Evolutionary conservation across 2,797 vertebrate species (phyloP), one percentile per base, ranked within the genome.

Genomic region (Channallabes apus): DNA sequence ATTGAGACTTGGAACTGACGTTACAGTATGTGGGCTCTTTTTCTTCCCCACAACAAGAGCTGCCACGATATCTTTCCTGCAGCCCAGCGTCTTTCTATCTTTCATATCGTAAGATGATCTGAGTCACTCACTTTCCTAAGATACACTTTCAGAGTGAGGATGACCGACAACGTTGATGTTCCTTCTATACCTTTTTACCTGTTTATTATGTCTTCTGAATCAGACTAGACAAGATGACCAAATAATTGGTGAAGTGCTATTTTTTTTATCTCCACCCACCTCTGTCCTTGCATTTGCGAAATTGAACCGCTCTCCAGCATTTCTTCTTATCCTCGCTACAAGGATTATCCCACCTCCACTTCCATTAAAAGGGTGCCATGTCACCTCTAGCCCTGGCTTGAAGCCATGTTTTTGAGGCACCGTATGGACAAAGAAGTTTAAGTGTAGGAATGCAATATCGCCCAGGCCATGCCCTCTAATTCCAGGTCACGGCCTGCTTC

Each of bases 401-500:
- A 92, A 89, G 87, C 88, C 81, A 82, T 18, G 38, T 88, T 89
- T 88, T 88, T 77, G 61, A 12, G 87, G 84, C 71, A 32, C 22
- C 84, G 87, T 90, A 89, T 87, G 88, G 91, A 89, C 82, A 80
- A 87, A 87, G 88, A 89, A 86, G 84, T 87, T 85, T 76, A 86
- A 85, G 89, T 89, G 89, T 91, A 90, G 91, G 93, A 93, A 91
- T 88, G 88, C 89, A 92, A 86, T 93, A 93, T 89, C 91, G 90
- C 38, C 56, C 85, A 92, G 67, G 90, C 88, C 89, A 85, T 87
- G 18, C 41, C 65, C 87, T 85, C 89, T 91, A 89, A 91, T 93
- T 91, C 90, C 88, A 82, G 88, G 90, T 93, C 86, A 77, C 90
- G 92, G 86, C 91, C 90, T 92, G 82, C 61, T 92, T 92, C 91